Evolutionary conservation across 2,797 vertebrate genomes (phyloP).

Genomic region (Sebastolobus altivelis): DNA sequence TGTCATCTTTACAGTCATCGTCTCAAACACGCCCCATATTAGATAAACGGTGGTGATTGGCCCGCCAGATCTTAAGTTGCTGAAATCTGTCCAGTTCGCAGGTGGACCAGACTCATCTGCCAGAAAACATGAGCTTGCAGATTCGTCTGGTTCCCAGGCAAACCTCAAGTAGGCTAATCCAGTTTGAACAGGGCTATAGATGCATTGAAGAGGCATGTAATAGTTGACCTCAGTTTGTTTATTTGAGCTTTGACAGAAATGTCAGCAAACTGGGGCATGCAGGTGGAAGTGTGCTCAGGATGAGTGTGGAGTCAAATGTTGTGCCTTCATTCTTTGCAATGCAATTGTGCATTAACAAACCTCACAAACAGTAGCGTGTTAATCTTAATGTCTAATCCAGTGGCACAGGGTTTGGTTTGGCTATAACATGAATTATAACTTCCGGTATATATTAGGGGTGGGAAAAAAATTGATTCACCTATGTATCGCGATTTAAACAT

Average conservation of each 20-base stretch:
- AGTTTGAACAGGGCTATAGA: slow-evolving; percentile 16
- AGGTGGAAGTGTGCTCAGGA: slow-evolving; percentile 3
- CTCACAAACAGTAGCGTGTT: background rate
- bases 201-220: background rate
- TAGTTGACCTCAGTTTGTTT: slow-evolving; percentile 21
- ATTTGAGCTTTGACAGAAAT: slow-evolving; percentile 30
- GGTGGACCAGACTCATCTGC: background rate
- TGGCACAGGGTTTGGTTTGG: background rate
- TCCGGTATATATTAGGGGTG: background rate
- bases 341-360: background rate
- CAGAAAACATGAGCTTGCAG: background rate
- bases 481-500: too few relatives aligned
- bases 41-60: background rate
- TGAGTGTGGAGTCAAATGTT: background rate
- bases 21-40: background rate
- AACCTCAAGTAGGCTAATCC: slow-evolving; percentile 12
- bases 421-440: slow-evolving; percentile 7
- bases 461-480: too few relatives aligned
- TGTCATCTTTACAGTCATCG: background rate
- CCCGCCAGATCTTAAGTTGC: background rate
- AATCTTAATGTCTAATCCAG: background rate
- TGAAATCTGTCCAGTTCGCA: background rate
- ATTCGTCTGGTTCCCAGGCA: background rate
- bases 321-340: background rate
- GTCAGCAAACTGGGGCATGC: slow-evolving; percentile 8